phyloP scores from a whole-genome alignment of 1,140 invertebrate species.

The Tetramorium simillimum region DNA sequence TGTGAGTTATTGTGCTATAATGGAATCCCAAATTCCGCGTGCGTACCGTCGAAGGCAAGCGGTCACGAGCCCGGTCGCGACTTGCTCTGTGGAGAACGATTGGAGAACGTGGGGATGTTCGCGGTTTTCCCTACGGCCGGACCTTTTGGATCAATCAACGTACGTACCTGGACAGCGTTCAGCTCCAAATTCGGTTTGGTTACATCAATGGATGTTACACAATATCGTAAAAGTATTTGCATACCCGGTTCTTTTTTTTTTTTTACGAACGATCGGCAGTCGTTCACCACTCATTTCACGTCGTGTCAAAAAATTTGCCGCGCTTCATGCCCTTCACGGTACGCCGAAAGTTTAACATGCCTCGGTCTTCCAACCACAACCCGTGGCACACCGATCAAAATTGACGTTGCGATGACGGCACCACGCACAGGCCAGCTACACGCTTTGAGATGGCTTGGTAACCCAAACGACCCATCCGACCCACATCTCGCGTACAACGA shows the following conservation, averaged over 20 bases:
- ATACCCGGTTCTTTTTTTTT: no score
- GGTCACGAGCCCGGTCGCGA: not conserved
- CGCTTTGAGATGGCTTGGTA: not conserved
- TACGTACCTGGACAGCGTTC: not conserved
- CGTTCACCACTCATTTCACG: not conserved
- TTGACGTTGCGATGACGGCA: conserved; percentile 13
- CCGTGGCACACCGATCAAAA: not conserved
- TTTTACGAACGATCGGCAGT: conserved; percentile 7
- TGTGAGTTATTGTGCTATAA: conserved; percentile 40
- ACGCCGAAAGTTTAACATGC: conserved; percentile 19
- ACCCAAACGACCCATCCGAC: not conserved
- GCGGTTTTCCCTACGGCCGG: not conserved
- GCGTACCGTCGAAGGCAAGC: not conserved
- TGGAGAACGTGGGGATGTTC: not conserved
- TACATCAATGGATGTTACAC: not conserved
- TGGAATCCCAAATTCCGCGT: conserved; percentile 16
- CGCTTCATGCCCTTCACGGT: conserved; percentile 20
- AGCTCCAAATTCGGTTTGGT: not conserved
- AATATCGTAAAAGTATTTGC: not conserved
- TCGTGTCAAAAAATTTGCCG: not conserved
- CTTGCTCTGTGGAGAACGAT: not conserved
- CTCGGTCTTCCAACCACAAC: conserved; percentile 1
- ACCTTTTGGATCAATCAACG: not conserved
- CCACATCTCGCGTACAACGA: conserved; percentile 2
- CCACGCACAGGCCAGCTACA: not conserved